phyloP scores from a whole-genome alignment of 1,140 invertebrate species.

The Oryctes rhinoceros region DNA sequence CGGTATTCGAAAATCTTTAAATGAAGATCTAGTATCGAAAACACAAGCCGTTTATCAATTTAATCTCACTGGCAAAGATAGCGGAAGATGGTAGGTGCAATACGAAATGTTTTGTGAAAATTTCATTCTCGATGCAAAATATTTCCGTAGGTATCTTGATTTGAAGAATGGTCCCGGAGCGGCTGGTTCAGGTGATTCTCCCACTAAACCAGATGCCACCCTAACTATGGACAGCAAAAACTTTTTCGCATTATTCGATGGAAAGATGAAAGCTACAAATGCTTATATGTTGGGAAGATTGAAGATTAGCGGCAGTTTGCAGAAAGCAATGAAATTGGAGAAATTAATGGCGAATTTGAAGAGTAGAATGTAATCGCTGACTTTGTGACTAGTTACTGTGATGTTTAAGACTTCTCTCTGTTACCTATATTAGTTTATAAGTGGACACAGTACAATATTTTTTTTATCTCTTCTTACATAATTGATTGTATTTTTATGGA shows the following conservation, averaged over 20 bases:
- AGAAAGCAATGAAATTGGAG: constrained; percentile 95
- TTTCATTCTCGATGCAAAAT: not conserved
- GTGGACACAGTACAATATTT: not conserved
- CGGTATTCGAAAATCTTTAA: constrained; percentile 73
- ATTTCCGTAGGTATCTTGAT: constrained; percentile 73
- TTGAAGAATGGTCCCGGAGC: constrained; percentile 86
- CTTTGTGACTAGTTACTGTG: no score
- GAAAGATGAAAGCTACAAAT: constrained; percentile 87
- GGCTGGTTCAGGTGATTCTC: constrained; percentile 80
- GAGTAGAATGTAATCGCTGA: constrained; percentile 67
- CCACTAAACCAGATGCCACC: constrained; percentile 78
- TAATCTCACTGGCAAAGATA: constrained; percentile 81
- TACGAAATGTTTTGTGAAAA: not conserved
- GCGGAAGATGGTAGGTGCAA: constrained; percentile 74
- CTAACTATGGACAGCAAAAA: constrained; percentile 84
- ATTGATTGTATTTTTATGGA: no score
- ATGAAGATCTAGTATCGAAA: constrained; percentile 79
- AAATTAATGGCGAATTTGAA: constrained; percentile 90
- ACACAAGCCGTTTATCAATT: constrained; percentile 89
- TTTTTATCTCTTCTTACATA: no score
- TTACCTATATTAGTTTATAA: not conserved
- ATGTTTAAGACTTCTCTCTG: no score
- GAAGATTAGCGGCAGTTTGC: constrained; percentile 92
- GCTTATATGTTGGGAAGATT: constrained; percentile 98
- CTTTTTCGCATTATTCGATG: constrained; percentile 82